Percentiles rank a stretch among this genome's conserved stretches.
Conservation (phyloP, 1,140 invertebrate species). For the Pseudomyrmex cubaensis region DNA sequence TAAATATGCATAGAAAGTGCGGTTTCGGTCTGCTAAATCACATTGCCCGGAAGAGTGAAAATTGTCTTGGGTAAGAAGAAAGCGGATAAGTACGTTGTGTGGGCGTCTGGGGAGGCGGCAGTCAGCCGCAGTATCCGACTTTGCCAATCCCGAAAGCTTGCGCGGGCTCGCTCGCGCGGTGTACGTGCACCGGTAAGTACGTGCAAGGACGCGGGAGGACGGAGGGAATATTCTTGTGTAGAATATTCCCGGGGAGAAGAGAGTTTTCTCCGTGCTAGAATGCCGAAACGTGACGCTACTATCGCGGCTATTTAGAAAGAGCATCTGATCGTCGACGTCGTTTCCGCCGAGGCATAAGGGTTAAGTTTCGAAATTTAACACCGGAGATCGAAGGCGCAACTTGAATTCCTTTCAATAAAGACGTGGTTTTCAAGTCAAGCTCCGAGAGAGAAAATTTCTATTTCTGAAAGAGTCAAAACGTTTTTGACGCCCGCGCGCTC, state of each 20-base stretch:
- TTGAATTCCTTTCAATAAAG: constrained; percentile 24
- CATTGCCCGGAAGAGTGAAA: constrained; percentile 70
- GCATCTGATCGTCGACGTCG: constrained; percentile 15
- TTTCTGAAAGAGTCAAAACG: background rate
- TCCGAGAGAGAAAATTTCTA: constrained; percentile 30
- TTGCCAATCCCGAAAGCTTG: constrained; percentile 52
- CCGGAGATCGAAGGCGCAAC: constrained; percentile 1
- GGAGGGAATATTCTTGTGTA: constrained; percentile 53
- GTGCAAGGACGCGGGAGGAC: background rate
- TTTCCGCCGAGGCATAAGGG: background rate
- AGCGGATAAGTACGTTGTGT: constrained; percentile 54
- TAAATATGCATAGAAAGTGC: constrained; percentile 68
- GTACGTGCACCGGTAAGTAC: background rate
- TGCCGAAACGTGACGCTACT: constrained; percentile 26
- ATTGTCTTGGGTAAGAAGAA: constrained; percentile 73
- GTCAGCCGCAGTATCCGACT: constrained; percentile 45
- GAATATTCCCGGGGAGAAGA: constrained; percentile 53
- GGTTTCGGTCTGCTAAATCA: constrained; percentile 70
- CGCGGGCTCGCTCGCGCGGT: background rate
- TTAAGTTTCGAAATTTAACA: constrained; percentile 43
- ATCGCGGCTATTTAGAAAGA: constrained; percentile 31
- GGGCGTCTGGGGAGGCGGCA: constrained; percentile 56
- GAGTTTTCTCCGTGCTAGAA: constrained; percentile 28
- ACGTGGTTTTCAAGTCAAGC: background rate
- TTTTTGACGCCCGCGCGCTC: background rate